Base-by-base conservation (phyloP, 2,113 vertebrate genomes). In the Pampusana beccarii region DNA sequence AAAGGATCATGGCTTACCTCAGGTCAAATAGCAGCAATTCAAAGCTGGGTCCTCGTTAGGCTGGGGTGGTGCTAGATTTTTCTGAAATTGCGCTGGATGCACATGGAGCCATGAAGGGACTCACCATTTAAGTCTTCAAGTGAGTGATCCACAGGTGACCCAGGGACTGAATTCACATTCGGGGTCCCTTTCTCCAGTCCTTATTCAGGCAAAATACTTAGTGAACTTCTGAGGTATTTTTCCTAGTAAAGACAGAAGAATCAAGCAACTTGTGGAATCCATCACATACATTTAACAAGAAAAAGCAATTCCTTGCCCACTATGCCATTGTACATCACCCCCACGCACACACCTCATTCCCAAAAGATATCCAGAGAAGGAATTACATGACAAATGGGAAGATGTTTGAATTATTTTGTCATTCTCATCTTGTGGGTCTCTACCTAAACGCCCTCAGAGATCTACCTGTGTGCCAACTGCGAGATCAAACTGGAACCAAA, bases 281-380 rank as follows among this genome's bases (percentile, higher is more conserved):
- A 20, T 28, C 29, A n/a, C 18, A 16, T 13, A 15, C 2, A 24
- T 19, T 77, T 70, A 86, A 65, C 2, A 60, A 15, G 20, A 60
- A 80, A 84, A 78, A 36, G 5, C 10, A 71, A 40, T 20, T 64
- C 23, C 13, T 57, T 66, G 14, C 13, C 26, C 29, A 18, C 5
- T 48, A 5, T 56, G 61, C 13, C 23, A 33, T 36, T 3, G 1
- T 64, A 13, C 10, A 44, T 56, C 50, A 62, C 21, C 18, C 38
- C 3, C 8, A 9, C 16, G 26, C 42, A 36, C 2, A 17, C 28
- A 6, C 3, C 2, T 8, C 1, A 36, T 9, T 9, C 8, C 18
- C 3, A 36, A 75, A 88, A 93, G n/a, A 60, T 23, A 53, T 11
- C 25, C 74, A 70, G 21, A 80, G 36, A 65, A 90, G 24, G 15